Evolutionary conservation across 2,797 vertebrate genomes (phyloP), one percentile per base, ranked within the genome.

Genomic region (Takifugu ocellatus): DNA sequence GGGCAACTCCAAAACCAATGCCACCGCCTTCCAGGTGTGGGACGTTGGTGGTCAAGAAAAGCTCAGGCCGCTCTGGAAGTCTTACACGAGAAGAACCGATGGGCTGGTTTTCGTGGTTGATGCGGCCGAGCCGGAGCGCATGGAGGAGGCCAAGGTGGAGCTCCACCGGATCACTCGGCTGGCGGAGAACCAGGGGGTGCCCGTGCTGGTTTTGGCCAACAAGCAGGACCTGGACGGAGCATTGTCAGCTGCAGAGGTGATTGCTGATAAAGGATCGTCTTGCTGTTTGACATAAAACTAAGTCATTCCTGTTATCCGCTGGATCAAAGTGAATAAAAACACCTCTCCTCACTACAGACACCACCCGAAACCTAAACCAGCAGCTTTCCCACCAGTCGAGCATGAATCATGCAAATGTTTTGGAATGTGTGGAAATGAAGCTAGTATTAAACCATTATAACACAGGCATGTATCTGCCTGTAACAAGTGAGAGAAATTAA

Each of bases 41-140:
- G 92, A 93, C 0, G 92, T 93, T 0, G 91, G 92, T 0, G 92
- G 92, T 0, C 92, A 93, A 68, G 92, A 93, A 26, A 93, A 93
- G 53, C 84, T 93, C 21, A 76, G 92, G 15, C 92, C 92, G 0
- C 88, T 93, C 31, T 93, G 92, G 92, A 92, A 90, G 63, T 92
- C 92, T 1, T 93, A 93, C 79, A 91, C 90, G 7, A 82, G 92
- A n/a, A 70, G 90, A 54, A 93, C 89, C 0, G 92, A 93, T 1
- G 92, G 92, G 3, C 72, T 93, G 49, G 92, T 93, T 63, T 93
- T 93, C 14, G 92, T 93, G 71, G 91, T 93, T 69, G 92, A 93
- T 4, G 81, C 92, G 0, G 77, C 81, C 0, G 92, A 93, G 75
- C 9, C 53, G 0, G 92, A 93, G 65, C 86, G 92, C 21, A 58